Evolutionary conservation across 2,888 invertebrate genomes (phyloP), one percentile per base, ranked within the genome.

Genomic region (Mechanitis mazaeus): DNA sequence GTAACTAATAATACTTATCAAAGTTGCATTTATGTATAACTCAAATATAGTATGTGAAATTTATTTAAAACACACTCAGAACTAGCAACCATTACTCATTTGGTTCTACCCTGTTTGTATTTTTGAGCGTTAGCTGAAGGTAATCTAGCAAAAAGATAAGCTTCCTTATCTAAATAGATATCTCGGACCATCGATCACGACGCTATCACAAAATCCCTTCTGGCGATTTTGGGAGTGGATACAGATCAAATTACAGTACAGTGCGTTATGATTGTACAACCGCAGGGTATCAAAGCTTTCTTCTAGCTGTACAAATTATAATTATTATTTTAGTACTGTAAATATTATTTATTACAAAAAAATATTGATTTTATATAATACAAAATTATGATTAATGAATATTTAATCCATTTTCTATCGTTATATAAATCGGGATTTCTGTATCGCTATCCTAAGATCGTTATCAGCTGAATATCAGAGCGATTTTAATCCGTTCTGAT

Each of bases 171-270:
- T 75, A 69, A 73, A 73, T 73, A 71, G 74, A 75, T 83, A 86
- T 85, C 84, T 70, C 75, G 66, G 77, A 79, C 78, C 80, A 87
- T 88, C 86, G 85, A 87, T 87, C 87, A 87, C 80, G 71, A 67
- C 65, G 73, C 75, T 87, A 84, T 87, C 87, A 77, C 75, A 79
- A 82, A 81, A 84, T 66, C 66, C 66, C 64, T 83, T 80, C 81
- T 75, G 69, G 66, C 69, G 72, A 83, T 83, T 85, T 83, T 73
- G 70, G 69, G 69, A 68, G 64, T 61, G 72, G 82, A 68, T 66
- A 64, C 57, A 58, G 59, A 67, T 65, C 67, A 64, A 67, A 69
- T 71, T 68, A 69, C 63, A 65, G 46, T 65, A 59, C 62, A 55
- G 47, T 45, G 54, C 65, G 64, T 65, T 61, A 62, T 69, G 33